Conservation (phyloP, 2,888 invertebrate genomes). For the Harpalus rubripes region DNA sequence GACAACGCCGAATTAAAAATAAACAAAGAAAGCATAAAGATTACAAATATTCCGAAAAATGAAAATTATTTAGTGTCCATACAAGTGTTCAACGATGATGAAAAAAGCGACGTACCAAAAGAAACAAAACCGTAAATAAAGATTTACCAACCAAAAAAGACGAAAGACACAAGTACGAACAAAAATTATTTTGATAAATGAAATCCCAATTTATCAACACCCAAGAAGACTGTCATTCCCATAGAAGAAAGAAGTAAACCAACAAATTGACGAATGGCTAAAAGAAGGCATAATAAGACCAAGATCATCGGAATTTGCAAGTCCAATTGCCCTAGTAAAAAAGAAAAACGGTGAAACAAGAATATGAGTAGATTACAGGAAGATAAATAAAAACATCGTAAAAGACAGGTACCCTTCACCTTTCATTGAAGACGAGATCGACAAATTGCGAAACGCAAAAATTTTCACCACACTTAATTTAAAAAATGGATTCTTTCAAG, state of each 20-base stretch:
- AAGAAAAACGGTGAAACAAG: constrained; percentile 69
- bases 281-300: constrained; percentile 68
- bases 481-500: constrained; percentile 73
- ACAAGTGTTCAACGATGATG: no score
- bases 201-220: constrained; percentile 68
- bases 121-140: no score
- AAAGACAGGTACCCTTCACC: not conserved
- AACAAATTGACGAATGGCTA: constrained; percentile 69
- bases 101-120: no score
- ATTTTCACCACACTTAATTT: constrained; percentile 69
- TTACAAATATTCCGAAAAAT: constrained; percentile 2
- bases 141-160: constrained; percentile 66
- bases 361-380: not conserved
- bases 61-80: not conserved
- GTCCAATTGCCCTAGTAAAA: constrained; percentile 69
- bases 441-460: constrained; percentile 65
- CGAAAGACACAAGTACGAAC: constrained; percentile 67
- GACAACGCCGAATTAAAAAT: constrained; percentile 2
- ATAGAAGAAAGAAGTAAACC: constrained; percentile 67
- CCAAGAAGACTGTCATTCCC: constrained; percentile 68
- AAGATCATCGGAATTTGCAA: constrained; percentile 69
- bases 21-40: constrained; percentile 1
- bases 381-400: not conserved
- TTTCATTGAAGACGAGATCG: constrained; percentile 70
- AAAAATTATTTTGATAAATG: constrained; percentile 69